A percentile compares a stretch with the other conserved stretches of the same genome.
Evolutionary conservation across 2,888 invertebrate species (phyloP).

Genomic region (Tridacna gigas): DNA sequence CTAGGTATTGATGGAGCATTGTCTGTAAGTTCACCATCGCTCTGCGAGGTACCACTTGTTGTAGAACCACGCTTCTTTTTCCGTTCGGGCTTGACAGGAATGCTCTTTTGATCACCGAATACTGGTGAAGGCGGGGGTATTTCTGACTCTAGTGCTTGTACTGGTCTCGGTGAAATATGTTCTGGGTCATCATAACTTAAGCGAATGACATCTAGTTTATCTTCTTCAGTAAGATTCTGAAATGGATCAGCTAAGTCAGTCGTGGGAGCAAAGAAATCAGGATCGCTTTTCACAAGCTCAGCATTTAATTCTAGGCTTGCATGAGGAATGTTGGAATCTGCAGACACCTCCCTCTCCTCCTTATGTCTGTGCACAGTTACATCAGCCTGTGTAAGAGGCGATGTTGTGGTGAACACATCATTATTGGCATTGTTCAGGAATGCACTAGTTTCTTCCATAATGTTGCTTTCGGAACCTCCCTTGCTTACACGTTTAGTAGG

Average conservation of each 20-base stretch:
- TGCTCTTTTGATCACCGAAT: slow-evolving; percentile 58
- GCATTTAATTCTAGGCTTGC: slow-evolving; percentile 46
- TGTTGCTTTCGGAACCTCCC: slow-evolving; percentile 33
- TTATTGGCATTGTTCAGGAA: slow-evolving; percentile 4
- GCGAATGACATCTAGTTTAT: slow-evolving; percentile 68
- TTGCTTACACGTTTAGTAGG: slow-evolving; percentile 16
- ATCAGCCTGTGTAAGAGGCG: slow-evolving; percentile 31
- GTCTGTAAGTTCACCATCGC: slow-evolving; percentile 43
- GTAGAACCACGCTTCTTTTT: slow-evolving; percentile 71
- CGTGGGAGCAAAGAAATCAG: background rate
- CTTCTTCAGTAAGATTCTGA: slow-evolving; percentile 69
- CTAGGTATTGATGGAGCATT: slow-evolving; percentile 31
- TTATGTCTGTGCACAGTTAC: slow-evolving; percentile 47
- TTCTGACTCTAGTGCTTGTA: slow-evolving; percentile 30
- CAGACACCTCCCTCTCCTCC: slow-evolving; percentile 35
- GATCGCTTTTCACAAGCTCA: background rate
- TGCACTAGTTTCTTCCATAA: slow-evolving; percentile 48
- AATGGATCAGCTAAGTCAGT: slow-evolving; percentile 53
- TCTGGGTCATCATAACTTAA: slow-evolving; percentile 69
- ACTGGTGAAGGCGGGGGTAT: slow-evolving; percentile 17
- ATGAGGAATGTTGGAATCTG: slow-evolving; percentile 43
- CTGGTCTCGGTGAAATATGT: background rate
- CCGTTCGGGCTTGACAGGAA: slow-evolving; percentile 75
- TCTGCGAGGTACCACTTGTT: slow-evolving; percentile 49
- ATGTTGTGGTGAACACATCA: slow-evolving; percentile 14